These are phyloP conservation scores for Pangasius macronema DNA, from an alignment of 2,797 vertebrate genomes.

Conservation along the genomic window DNA sequence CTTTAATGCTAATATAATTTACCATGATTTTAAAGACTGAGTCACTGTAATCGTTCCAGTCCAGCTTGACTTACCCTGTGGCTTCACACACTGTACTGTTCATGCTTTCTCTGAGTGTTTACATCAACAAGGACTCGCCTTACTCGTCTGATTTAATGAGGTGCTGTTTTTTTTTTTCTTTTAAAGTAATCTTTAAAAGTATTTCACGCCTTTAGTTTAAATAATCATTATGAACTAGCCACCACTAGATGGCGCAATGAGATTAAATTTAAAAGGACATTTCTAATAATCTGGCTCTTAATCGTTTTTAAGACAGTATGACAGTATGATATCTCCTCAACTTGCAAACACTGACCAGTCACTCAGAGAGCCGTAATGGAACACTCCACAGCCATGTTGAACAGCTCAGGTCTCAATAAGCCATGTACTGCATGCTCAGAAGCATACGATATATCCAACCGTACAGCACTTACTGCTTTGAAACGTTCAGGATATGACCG, in stretches of 20 bases:
- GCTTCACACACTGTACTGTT: conserved; percentile 22
- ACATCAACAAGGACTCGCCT: conserved; percentile 31
- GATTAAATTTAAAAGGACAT: not conserved
- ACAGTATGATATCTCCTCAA: not conserved
- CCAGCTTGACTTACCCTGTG: conserved; percentile 5
- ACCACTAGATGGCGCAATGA: conserved; percentile 16
- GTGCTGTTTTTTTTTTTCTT: not conserved
- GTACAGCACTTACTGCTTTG: conserved; percentile 37
- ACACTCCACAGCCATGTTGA: conserved; percentile 19
- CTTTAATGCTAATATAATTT: not conserved
- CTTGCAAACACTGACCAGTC: conserved; percentile 13
- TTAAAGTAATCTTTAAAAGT: not conserved
- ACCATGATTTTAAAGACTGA: not conserved
- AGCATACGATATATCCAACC: conserved; percentile 39
- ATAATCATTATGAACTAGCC: not conserved
- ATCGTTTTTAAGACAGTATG: not conserved
- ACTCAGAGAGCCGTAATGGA: not conserved
- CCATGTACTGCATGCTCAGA: conserved; percentile 44
- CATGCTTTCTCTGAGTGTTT: conserved; percentile 32
- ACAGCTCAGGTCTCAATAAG: conserved; percentile 64
- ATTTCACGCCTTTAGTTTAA: not conserved
- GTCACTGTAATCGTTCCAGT: conserved; percentile 11
- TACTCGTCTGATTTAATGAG: not conserved
- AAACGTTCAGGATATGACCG: conserved; percentile 16
- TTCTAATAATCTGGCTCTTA: not conserved